Evolutionary conservation across 2,888 invertebrate genomes (phyloP).

Genomic region (Falcaria lacertinaria): DNA sequence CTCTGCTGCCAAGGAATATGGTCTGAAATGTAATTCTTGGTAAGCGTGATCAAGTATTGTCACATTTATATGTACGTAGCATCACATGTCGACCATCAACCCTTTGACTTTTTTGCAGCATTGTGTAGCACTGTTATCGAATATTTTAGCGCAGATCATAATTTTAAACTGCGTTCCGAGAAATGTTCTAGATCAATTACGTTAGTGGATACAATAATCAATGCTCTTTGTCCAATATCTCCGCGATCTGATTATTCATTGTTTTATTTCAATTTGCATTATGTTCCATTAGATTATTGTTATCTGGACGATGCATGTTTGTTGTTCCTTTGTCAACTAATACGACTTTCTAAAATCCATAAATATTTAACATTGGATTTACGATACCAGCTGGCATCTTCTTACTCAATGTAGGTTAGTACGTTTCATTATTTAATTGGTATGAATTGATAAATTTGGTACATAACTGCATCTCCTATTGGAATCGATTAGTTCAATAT

Average conservation of each 20-base stretch:
- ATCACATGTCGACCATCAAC: neutral
- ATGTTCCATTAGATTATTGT: neutral
- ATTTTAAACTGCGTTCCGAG: conserved; percentile 5
- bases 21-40: neutral
- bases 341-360: neutral
- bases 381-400: no score
- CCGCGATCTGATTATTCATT: neutral
- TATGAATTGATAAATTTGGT: no score
- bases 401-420: no score
- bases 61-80: neutral
- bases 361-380: no score
- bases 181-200: conserved; percentile 17
- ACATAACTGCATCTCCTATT: no score
- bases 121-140: conserved; percentile 15
- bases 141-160: conserved; percentile 12
- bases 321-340: neutral
- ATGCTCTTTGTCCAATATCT: conserved; percentile 17
- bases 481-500: no score
- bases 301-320: neutral
- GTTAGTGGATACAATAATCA: conserved; percentile 12
- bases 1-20: neutral
- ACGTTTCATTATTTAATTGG: no score
- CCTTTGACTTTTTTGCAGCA: conserved; percentile 4
- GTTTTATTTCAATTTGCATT: conserved; percentile 1
- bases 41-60: neutral